Evolutionary conservation across 2,888 invertebrate genomes (phyloP), one percentile per base, ranked within the genome.

Genomic region (Oscheius sp.): DNA sequence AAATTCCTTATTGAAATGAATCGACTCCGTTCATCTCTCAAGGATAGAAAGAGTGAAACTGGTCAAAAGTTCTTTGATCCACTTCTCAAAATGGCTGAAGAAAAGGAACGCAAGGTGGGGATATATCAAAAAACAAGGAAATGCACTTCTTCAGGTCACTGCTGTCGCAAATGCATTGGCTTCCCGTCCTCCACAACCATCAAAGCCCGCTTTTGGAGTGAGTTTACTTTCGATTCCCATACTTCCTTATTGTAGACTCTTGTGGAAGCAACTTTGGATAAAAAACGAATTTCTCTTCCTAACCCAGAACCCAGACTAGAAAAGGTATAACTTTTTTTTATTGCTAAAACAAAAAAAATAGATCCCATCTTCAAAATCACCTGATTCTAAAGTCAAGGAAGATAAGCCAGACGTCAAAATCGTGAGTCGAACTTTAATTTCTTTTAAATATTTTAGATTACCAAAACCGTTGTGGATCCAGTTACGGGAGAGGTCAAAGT

Each of bases 1-100:
- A 75, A 75, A 46, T 77, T 77, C 68, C 50, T 77, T 23, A 77
- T 75, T 29, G 74, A 75, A 71, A 75, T 77, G 74, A 75, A 75
- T 29, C 69, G 74, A 20, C 48, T 77, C 1, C 63, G 76, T 23
- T 69, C 70, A 12, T 76, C 74, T 1, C 58, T 76, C 15, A 67
- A 69, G 31, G 69, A 69, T 25, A 69, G 76, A 17, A 74, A 71
- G 72, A 73, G 73, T 52, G 73, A 71, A 48, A 74, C 71, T 31
- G 77, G 73, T 46, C 71, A 73, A 63, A 74, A 77, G 65, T 77
- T 75, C 69, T 77, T 77, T 37, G 77, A 78, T 55, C 72, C 75
- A 12, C 63, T 78, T 25, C 64, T 75, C 27, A 76, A 75, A 65
- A 72, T 72, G 73, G 76, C 74, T 0, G 75, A 76, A 61, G 69